phyloP scores from a whole-genome alignment of 2,113 vertebrate species.

The Delphinapterus leucas region DNA sequence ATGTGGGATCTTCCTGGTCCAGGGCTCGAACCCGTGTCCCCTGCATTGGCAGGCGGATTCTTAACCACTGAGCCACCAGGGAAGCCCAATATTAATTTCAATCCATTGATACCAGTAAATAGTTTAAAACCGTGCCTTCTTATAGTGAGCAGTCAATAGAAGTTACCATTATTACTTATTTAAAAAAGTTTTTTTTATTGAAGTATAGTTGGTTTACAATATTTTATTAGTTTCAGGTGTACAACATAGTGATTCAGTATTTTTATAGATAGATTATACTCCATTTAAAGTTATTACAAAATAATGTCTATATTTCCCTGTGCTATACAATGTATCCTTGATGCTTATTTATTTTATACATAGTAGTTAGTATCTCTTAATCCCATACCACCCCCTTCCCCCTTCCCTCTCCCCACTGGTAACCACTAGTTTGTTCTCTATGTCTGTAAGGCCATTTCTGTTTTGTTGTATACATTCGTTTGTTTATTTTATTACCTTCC shows the following conservation, averaged over 20 bases:
- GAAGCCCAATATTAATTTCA: not conserved
- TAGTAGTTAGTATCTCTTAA: not conserved
- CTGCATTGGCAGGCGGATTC: no score
- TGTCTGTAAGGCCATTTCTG: not conserved
- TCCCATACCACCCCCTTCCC: not conserved
- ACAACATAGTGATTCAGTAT: not conserved
- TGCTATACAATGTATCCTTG: not conserved
- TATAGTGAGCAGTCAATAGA: not conserved
- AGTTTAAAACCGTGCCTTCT: not conserved
- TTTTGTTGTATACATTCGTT: not conserved
- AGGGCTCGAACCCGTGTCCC: no score
- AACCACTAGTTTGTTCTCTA: not conserved
- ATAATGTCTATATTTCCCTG: not conserved
- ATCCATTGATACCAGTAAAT: not conserved
- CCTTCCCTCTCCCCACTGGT: not conserved
- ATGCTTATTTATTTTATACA: not conserved
- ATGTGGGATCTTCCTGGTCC: no score
- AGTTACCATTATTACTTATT: not conserved
- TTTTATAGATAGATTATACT: not conserved
- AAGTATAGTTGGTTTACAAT: not conserved
- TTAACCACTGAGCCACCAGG: no score
- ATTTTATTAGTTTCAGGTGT: not conserved
- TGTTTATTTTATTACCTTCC: not conserved
- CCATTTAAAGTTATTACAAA: not conserved
- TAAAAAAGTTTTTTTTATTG: no score